Base-by-base conservation (phyloP, 2,888 invertebrate genomes). In the Synanthedon tipuliformis region DNA sequence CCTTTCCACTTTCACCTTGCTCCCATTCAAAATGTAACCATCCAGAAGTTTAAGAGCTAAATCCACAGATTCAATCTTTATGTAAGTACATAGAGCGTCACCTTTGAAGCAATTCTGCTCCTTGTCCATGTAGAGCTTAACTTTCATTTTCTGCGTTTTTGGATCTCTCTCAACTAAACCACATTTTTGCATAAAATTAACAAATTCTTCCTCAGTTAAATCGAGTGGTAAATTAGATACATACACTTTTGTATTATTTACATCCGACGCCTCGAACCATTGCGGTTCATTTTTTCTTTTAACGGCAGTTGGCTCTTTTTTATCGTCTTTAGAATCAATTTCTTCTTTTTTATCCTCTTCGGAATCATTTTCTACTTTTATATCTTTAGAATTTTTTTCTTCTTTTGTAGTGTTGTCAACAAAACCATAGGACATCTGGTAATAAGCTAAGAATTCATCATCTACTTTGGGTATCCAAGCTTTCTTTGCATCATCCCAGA, bases 381-480 rank as follows among this genome's bases (percentile, higher is more conserved):
- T 60, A 54, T 74, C 72, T 45, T 66, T 66, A 52, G 73, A 69
- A 18, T 61, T 63, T 57, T 72, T 69, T 40, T 81, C 70, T 53
- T 71, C 67, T 40, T 69, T 69, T 13, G 71, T 51, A 52, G 82
- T 88, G 61, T 91, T 91, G 65, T 94, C 92, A 50, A 91, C 88
- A 75, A 95, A 95, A 4, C 96, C 96, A 81, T 99, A 99, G 68
- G 90, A 96, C 92, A 98, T 94, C 83, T 99, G 98, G 86, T 99
- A 99, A 54, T 90, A 90, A 0, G 98, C 99, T 87, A 99, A 90
- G 71, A 99, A 99, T 65, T 99, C 96, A 67, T 97, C 97, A 85
- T 98, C 96, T 57, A 99, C 91, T 90, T 96, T 96, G 0, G 98
- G 98, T 81, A 98, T 94, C 98, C 98, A 99, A 4, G 97, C 98